Base-by-base conservation (phyloP, 2,888 invertebrate genomes). In the Cheilosia impressa region DNA sequence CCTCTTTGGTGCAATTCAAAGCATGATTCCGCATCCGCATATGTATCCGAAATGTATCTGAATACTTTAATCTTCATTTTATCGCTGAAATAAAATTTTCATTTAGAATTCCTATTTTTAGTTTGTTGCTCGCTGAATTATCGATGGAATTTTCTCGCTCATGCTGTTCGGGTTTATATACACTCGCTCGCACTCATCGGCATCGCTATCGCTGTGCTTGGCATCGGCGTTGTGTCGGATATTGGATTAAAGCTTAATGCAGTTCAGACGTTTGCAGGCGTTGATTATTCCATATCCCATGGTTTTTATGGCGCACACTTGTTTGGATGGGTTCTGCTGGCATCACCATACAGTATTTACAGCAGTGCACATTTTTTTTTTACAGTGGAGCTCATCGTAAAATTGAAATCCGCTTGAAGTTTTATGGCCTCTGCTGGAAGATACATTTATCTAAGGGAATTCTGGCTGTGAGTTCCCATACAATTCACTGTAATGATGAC, bases 241-340 rank as follows among this genome's bases (percentile, higher is more conserved):
- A 76, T 66, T 73, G 78, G 69, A 75, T 79, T 80, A 79, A 80
- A 80, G 71, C 75, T 75, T 79, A 66, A 75, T 84, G 80, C 80
- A 84, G 73, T 63, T 83, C 68, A 73, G 73, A 73, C 57, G 63
- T 65, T 72, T 73, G 55, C 68, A 71, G 53, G 72, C 75, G 80
- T 80, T 79, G 84, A 84, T 84, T 71, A 80, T 75, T 50, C 65
- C 75, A 75, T 84, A 72, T 65, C 65, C 66, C 78, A 83, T 69
- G 57, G 63, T 69, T 84, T 78, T 84, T 84, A 84, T 80, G 68
- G 47, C 72, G 65, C 73, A 80, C 75, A 80, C 84, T 84, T 80
- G 79, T 83, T 63, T 68, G 68, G 62, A 45, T 78, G 68, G 22
- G 65, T 71, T 41, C 19, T 55, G 17, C 19, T 19, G 9, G 57